Percentiles rank a stretch among this genome's conserved stretches.
These are phyloP conservation scores for Celastrina argiolus DNA, from an alignment of 2,888 invertebrate species.

Conservation along the genomic window DNA sequence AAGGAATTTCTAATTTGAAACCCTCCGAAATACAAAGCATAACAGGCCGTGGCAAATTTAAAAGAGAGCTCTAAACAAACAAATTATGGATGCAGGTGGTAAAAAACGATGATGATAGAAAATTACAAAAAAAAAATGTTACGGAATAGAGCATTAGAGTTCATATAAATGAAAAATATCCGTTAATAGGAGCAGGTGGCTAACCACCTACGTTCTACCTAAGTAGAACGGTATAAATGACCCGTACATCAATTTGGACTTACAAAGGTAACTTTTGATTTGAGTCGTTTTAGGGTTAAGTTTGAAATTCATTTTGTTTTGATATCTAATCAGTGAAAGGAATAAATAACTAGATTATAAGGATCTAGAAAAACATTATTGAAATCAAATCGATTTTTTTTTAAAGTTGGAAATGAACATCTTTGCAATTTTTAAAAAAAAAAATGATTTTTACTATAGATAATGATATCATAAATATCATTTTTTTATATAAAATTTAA, in stretches of 20 bases:
- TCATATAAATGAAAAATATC: slow-evolving; percentile 18
- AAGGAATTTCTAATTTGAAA: background rate
- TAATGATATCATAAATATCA: no score
- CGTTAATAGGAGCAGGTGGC: slow-evolving; percentile 61
- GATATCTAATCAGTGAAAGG: background rate
- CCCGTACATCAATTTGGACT: background rate
- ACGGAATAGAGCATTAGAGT: slow-evolving; percentile 14
- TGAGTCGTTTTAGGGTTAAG: background rate
- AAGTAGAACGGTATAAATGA: slow-evolving; percentile 31
- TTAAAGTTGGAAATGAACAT: no score
- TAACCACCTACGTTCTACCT: no score
- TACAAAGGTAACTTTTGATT: background rate
- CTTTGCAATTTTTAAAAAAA: no score
- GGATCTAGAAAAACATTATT: no score
- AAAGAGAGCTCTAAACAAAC: slow-evolving; percentile 16
- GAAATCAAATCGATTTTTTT: no score
- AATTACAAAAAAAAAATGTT: slow-evolving; percentile 10
- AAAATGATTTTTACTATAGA: no score
- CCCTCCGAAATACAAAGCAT: background rate
- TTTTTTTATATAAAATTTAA: background rate
- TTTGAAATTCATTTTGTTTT: background rate
- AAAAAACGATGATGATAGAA: slow-evolving; percentile 10
- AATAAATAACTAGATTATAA: background rate
- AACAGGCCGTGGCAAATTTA: background rate
- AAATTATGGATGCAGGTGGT: background rate